Base-by-base conservation (phyloP, 1,140 invertebrate species). In the Zaprionus davidi region DNA sequence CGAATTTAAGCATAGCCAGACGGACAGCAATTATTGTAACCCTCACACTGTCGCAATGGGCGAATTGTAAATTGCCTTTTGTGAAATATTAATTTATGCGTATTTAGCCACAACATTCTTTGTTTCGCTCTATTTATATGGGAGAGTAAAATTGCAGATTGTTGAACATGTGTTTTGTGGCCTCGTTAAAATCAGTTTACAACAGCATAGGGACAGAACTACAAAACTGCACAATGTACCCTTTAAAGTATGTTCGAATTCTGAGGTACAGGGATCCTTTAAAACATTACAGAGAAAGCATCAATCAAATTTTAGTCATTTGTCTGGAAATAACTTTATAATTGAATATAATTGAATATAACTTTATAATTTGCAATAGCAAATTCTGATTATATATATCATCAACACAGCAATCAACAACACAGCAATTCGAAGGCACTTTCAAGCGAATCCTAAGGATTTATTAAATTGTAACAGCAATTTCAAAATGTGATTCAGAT, bases 21-120 rank as follows among this genome's bases (percentile, higher is more conserved):
- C 62, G 0, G 11, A 38, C 49, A 65, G n/a, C 31, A 49, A 9
- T 56, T 28, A 34, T 22, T 58, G 4, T 36, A 9, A 51, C 12
- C 31, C 24, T 46, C 56, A 49, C 59, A 81, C 63, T 12, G n/a
- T 51, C 46, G 13, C 20, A 51, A 49, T 49, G 9, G 31, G 9
- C 31, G 31, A 34, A 34, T 34, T 11, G 46, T 9, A 49, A 20
- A 59, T 76, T 72, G 44, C 60, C 57, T 64, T 76, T 86, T 87
- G 72, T 79, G 71, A 71, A 69, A 71, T 60, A 68, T 74, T 85
- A 62, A 69, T 71, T 79, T 77, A 58, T 53, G 63, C 46, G 44
- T 77, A 68, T 87, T 86, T 79, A 78, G 74, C 65, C 66, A 71
- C 70, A 62, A 71, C 58, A 77, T 79, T 66, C 57, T 59, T 57